Conservation (phyloP, 2,113 vertebrate genomes). For the Lampris incognitus region DNA sequence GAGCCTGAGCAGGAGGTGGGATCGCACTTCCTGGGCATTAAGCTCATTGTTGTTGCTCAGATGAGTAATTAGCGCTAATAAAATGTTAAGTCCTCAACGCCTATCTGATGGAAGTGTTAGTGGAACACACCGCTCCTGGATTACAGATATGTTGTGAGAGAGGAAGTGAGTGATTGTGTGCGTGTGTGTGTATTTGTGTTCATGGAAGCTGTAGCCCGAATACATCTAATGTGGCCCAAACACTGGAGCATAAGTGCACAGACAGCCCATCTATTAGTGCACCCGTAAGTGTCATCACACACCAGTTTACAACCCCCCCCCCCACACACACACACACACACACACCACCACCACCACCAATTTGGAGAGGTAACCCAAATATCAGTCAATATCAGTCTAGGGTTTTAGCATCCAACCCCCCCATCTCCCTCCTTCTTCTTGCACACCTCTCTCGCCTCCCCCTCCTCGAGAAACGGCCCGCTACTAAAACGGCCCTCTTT, state of each 20-base stretch:
- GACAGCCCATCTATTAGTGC: too few species aligned
- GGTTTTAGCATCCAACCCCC: constrained; percentile 59
- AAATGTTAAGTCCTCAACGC: constrained; percentile 65
- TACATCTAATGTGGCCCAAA: neutral
- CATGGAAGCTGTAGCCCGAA: too few species aligned
- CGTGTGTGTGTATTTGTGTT: constrained; percentile 17
- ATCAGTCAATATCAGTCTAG: constrained; percentile 69
- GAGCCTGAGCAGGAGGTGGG: constrained; percentile 20
- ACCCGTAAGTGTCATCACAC: too few species aligned
- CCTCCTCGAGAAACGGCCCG: constrained; percentile 53
- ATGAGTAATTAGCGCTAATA: constrained; percentile 76
- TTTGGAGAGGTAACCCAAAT: constrained; percentile 74
- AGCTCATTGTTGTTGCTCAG: constrained; percentile 68
- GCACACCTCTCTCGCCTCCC: constrained; percentile 5
- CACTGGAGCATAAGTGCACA: neutral
- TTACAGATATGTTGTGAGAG: constrained; percentile 68
- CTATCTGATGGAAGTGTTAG: constrained; percentile 72
- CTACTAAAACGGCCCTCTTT: constrained; percentile 75
- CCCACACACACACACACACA: too few species aligned
- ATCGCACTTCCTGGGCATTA: constrained; percentile 56
- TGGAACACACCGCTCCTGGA: constrained; percentile 57
- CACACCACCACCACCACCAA: constrained; percentile 23
- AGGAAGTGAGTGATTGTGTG: constrained; percentile 30
- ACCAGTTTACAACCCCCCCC: too few species aligned
- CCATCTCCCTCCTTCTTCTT: neutral